Conservation (phyloP, 1,140 invertebrate genomes). For the Lepidotrigona ventralis region DNA sequence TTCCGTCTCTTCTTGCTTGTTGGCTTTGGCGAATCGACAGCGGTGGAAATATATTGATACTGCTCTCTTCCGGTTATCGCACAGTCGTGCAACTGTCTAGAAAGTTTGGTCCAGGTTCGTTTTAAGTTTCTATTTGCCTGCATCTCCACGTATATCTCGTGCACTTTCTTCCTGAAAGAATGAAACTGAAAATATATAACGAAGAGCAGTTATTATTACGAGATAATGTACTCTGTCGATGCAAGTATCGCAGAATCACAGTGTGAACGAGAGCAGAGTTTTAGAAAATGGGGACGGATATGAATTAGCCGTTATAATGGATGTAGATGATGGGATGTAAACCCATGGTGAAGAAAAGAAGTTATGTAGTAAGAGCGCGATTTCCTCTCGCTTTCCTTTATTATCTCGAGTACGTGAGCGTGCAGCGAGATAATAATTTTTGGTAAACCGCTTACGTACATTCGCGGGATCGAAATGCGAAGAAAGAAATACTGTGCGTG, state of each 20-base stretch:
- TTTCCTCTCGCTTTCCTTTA: background rate
- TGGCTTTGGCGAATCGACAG: background rate
- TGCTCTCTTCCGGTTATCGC: background rate
- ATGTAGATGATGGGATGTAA: background rate
- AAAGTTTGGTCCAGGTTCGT: conserved; percentile 18
- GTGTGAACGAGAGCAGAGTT: too few species aligned
- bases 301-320: background rate
- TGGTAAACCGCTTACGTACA: background rate
- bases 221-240: too few species aligned
- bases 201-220: too few species aligned
- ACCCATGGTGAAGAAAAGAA: too few species aligned
- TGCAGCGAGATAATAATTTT: background rate
- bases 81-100: background rate
- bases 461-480: background rate
- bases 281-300: background rate
- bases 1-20: background rate
- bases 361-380: background rate
- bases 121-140: background rate
- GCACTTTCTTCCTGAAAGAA: background rate
- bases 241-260: too few species aligned
- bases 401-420: background rate
- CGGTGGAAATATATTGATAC: conserved; percentile 10
- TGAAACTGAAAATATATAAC: accelerated
- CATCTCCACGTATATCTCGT: too few species aligned
- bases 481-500: background rate